Evolutionary conservation across 2,113 vertebrate species (phyloP).

Genomic region (Chloropsis hardwickii): DNA sequence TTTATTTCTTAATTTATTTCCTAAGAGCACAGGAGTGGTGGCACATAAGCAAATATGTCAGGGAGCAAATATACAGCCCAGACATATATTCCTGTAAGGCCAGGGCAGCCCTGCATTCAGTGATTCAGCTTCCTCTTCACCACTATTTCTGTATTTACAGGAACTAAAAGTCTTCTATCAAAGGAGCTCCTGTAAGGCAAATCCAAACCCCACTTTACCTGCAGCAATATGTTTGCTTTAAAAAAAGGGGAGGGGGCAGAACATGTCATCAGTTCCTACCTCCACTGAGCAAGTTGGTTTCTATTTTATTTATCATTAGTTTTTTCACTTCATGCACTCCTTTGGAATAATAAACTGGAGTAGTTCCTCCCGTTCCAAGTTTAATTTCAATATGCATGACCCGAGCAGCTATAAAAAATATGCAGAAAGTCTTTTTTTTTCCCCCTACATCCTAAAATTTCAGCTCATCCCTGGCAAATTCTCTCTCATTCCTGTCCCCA

Average conservation of each 20-base stretch:
- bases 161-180: background rate
- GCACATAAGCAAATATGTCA: background rate
- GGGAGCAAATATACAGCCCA: background rate
- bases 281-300: background rate
- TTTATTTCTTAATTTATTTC: background rate
- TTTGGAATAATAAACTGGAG: background rate
- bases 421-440: background rate
- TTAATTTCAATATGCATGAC: background rate
- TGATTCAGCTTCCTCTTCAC: background rate
- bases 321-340: background rate
- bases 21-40: background rate
- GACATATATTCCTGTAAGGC: background rate
- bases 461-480: background rate
- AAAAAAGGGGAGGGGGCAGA: background rate
- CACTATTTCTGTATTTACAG: background rate
- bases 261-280: background rate
- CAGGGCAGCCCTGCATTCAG: background rate
- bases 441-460: background rate
- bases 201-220: background rate
- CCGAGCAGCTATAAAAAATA: background rate
- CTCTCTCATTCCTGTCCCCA: background rate
- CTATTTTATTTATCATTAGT: background rate
- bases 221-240: background rate
- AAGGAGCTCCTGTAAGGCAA: background rate
- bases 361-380: background rate